Evolutionary conservation across 2,888 invertebrate species (phyloP), one percentile per base, ranked within the genome.

Genomic region (Diploptera punctata): DNA sequence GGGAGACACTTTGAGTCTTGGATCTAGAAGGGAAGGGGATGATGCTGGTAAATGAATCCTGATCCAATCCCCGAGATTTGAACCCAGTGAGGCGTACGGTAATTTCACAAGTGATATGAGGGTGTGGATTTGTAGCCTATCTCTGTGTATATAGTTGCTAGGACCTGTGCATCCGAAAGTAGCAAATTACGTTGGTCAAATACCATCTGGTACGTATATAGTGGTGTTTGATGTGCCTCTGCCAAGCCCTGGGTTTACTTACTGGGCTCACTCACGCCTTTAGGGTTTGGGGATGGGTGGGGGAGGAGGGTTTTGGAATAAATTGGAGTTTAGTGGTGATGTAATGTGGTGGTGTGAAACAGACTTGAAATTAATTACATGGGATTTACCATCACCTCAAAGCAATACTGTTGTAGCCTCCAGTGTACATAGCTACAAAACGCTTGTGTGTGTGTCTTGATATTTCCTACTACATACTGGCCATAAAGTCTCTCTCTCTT

Each of bases 341-440:
- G 71, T 71, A 67, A 71, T 67, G 71, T 47, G 71, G 67, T 29
- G 54, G 71, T 67, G 71, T 67, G 67, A 71, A 71, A 57, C 71
- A 67, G 57, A 71, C 67, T 67, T 29, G 43, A 71, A 71, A 71
- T 71, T 71, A 71, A 71, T 71, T 71, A 71, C 71, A 67, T 57
- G 57, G 52, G 71, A 65, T 71, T 57, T 54, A 62, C 60, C 44
- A 70, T 38, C 62, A 62, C 61, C 70, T 70, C 67, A 52, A 52
- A 21, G 52, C 24, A 24, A 24, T 10, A 9, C 24, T 24, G 24
- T 5, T 52, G 52, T 52, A 24, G 21, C 24, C 52, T 52, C 2
- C 24, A 52, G 52, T 24, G 5, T 18, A 18, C 52, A 24, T n/a
- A n/a, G n/a, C n/a, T n/a, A n/a, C n/a, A n/a, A n/a, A n/a, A n/a